Percentiles rank a stretch among this genome's conserved stretches.
phyloP scores from a whole-genome alignment of 1,140 invertebrate species.

The Microplitis mediator region DNA sequence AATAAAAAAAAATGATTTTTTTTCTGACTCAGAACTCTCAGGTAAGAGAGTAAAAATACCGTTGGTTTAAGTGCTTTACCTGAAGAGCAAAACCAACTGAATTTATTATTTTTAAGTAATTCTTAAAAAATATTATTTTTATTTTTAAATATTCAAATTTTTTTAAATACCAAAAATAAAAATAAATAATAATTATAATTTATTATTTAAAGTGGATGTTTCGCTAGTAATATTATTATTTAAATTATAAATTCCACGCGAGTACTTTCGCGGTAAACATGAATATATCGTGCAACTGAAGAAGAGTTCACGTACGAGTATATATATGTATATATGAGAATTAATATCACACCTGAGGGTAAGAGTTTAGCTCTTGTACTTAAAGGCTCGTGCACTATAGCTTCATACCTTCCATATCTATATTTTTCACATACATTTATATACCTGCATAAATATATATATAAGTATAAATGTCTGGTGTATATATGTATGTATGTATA shows the following conservation, averaged over 20 bases:
- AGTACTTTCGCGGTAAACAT: no score
- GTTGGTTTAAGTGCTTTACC: background rate
- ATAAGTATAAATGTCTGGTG: background rate
- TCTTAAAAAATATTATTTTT: background rate
- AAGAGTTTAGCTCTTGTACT: slow-evolving; percentile 13
- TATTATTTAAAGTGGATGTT: no score
- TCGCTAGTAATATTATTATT: no score
- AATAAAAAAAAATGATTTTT: no score
- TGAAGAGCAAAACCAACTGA: background rate
- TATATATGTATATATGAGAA: background rate
- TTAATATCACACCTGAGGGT: slow-evolving; percentile 14
- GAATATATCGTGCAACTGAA: no score
- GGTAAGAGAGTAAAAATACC: background rate
- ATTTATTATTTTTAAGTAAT: background rate
- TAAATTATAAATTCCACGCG: no score
- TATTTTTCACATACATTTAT: no score
- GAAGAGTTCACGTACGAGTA: no score
- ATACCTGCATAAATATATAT: background rate
- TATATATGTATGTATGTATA: background rate
- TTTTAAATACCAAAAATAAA: no score
- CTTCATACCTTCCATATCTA: no score
- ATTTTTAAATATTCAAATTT: no score
- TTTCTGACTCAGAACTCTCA: background rate
- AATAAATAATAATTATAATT: no score
- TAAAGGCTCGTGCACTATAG: background rate